These are phyloP conservation scores for Scaptomyza cyrtandrae DNA, from an alignment of 2,888 invertebrate genomes.

Conservation along the genomic window DNA sequence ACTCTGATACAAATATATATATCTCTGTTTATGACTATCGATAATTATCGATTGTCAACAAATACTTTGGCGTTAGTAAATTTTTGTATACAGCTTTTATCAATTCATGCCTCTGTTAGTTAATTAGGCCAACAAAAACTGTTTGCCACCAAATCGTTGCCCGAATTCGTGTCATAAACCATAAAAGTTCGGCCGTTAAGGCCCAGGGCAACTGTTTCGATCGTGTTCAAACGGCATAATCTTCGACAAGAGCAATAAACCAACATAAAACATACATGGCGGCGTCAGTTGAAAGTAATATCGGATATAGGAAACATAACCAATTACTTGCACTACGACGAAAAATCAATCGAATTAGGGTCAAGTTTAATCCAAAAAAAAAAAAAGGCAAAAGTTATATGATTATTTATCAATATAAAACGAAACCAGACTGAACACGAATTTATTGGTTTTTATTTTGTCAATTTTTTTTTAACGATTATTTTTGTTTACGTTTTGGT, in stretches of 20 bases:
- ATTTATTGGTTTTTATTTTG: not conserved
- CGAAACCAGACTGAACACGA: not conserved
- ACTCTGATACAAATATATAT: no score
- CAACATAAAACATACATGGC: no score
- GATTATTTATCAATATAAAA: not conserved
- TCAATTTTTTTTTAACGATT: not conserved
- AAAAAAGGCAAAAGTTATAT: not conserved
- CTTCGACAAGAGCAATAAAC: not conserved
- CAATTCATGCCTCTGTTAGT: not conserved
- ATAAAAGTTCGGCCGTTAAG: not conserved
- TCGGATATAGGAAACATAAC: not conserved
- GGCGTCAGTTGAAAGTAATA: no score
- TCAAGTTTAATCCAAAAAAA: not conserved
- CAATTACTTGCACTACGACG: not conserved
- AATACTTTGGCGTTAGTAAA: not conserved
- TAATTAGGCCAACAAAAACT: not conserved
- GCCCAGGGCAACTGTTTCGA: constrained; percentile 3
- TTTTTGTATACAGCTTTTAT: not conserved
- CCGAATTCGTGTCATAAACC: constrained; percentile 10
- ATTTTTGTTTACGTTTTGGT: not conserved
- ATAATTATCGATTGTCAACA: constrained; percentile 1
- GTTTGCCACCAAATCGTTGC: not conserved
- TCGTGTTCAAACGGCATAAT: not conserved
- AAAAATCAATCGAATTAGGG: not conserved
- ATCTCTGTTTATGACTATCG: not conserved